phyloP scores from a whole-genome alignment of 2,113 vertebrate species.

The Archilochus colubris region DNA sequence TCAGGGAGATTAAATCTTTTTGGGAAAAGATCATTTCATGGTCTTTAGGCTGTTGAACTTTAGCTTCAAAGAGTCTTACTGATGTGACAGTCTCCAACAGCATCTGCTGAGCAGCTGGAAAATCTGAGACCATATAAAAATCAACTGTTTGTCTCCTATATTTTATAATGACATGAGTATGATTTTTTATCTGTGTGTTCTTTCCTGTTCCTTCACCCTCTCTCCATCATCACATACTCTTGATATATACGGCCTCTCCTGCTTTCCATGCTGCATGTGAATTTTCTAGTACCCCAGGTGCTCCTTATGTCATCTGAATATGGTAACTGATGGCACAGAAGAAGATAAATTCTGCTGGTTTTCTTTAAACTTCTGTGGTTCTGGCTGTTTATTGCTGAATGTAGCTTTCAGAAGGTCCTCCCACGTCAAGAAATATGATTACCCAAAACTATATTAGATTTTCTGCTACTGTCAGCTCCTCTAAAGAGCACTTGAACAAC shows the following conservation, averaged over 20 bases:
- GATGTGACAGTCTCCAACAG: constrained; percentile 56
- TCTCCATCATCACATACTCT: not conserved
- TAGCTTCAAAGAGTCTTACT: constrained; percentile 19
- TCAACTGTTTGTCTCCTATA: not conserved
- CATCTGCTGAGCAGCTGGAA: constrained; percentile 50
- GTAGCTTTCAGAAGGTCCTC: not conserved
- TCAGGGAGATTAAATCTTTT: constrained; percentile 29
- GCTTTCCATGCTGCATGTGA: not conserved
- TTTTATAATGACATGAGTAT: not conserved
- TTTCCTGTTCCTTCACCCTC: constrained; percentile 8
- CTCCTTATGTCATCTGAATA: constrained; percentile 44
- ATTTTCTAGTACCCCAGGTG: not conserved
- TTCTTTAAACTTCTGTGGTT: constrained; percentile 16
- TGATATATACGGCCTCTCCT: constrained; percentile 45
- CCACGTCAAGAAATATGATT: not conserved
- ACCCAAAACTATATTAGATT: not conserved
- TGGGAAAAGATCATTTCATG: constrained; percentile 57
- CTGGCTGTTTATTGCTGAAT: not conserved
- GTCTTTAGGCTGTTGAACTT: constrained; percentile 69
- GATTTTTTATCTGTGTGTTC: constrained; percentile 30
- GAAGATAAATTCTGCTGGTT: constrained; percentile 29
- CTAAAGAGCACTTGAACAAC: not conserved
- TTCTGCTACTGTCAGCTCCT: not conserved
- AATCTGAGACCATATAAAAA: constrained; percentile 58
- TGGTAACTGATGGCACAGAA: not conserved